These are phyloP conservation scores for Aricia agestis DNA, from an alignment of 1,140 invertebrate genomes.

Conservation along the genomic window DNA sequence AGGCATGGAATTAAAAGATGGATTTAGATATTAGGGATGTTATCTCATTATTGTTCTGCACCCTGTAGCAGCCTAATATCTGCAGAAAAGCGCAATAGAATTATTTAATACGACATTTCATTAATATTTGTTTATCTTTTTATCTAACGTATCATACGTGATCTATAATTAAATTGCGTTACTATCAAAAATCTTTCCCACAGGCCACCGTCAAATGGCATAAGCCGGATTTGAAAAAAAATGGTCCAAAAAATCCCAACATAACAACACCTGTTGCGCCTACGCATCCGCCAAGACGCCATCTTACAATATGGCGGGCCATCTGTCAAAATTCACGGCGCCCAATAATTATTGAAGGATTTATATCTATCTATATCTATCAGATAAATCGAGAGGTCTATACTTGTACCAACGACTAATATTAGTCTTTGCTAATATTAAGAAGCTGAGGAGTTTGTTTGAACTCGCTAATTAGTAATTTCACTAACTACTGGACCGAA, in stretches of 20 bases:
- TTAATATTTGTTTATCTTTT: too few relatives aligned
- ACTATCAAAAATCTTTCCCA: slow-evolving; percentile 27
- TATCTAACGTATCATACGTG: background rate
- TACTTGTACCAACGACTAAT: too few relatives aligned
- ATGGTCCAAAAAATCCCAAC: slow-evolving; percentile 42
- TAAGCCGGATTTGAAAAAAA: slow-evolving; percentile 38
- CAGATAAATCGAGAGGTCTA: background rate
- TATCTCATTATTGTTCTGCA: too few relatives aligned
- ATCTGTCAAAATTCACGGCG: slow-evolving; percentile 65
- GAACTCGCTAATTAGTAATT: too few relatives aligned
- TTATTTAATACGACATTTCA: too few relatives aligned
- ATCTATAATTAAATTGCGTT: background rate
- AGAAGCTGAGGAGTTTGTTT: too few relatives aligned
- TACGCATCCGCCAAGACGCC: slow-evolving; percentile 57
- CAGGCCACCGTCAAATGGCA: slow-evolving; percentile 25
- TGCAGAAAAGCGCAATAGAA: too few relatives aligned
- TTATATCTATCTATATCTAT: slow-evolving; percentile 5
- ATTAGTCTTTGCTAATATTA: too few relatives aligned
- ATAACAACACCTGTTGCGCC: slow-evolving; percentile 61
- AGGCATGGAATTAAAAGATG: too few relatives aligned
- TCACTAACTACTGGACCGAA: too few relatives aligned
- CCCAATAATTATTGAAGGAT: slow-evolving; percentile 5
- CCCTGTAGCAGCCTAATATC: too few relatives aligned
- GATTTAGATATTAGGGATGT: too few relatives aligned
- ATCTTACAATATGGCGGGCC: slow-evolving; percentile 54